Base-by-base conservation (phyloP, 2,888 invertebrate species). In the Oligia strigilis region DNA sequence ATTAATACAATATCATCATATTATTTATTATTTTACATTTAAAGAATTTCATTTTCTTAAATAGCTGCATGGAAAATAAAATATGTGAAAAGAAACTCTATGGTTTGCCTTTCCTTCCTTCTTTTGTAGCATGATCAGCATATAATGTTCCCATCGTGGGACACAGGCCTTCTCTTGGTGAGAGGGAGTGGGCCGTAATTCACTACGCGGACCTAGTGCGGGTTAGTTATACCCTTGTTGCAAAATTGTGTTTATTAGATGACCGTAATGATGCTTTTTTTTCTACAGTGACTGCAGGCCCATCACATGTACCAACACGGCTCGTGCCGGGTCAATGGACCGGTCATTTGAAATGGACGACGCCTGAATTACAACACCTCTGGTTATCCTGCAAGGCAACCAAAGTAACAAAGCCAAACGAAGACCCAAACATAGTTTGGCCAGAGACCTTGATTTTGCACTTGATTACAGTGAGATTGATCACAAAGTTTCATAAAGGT, bases 381-480 rank as follows among this genome's bases (percentile, higher is more conserved):
- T 75, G n/a, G 76, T 77, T 77, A 49, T 77, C 60, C 14, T 62
- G 49, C 40, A 14, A 60, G n/a, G 76, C 76, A 19, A 62, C 46
- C 19, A 49, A 19, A 76, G 4, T 62, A 8, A 62, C 6, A 29
- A 11, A 1, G 5, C 4, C 19, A 40, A 60, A 77, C 0, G 49
- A 40, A 13, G 8, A 52, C 19, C 40, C 8, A 52, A 40, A 49
- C 0, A 62, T 75, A 14, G n/a, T 23, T 49, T 62, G 75, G 75
- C 75, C 60, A 19, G 29, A 77, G 19, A 77, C 76, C 40, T 77
- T 77, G 36, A 49, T 23, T 19, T 75, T 76, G 36, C 36, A 49
- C 19, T 49, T 76, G 19, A 62, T 62, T 49, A 75, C 62, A 29
- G 2, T 4, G 40, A 49, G 49, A 76, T 49, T 76, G 9, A 60